Evolutionary conservation across 2,113 vertebrate species (phyloP), one percentile per base, ranked within the genome.

Genomic region (Loxodonta africana): DNA sequence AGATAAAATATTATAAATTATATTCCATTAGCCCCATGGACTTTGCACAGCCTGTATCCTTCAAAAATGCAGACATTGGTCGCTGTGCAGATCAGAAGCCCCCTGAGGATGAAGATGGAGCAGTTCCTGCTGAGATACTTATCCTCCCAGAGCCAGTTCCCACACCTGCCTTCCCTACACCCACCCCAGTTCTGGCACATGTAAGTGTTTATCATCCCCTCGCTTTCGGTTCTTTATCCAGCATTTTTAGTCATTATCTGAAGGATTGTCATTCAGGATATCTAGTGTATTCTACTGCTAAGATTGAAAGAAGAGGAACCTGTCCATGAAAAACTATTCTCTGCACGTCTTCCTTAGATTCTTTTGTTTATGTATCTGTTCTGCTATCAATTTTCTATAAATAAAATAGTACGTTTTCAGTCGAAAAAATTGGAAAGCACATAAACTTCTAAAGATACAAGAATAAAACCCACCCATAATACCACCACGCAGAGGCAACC

Each of bases 61-160:
- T 99, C 97, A 99, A 99, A 98, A 99, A 99, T 80, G 99, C 99
- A 8, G 99, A 99, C 95, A 99, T 99, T 46, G 99, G 99, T 20
- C 99, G 77, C 62, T 99, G 99, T 95, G 98, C 98, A 53, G 98
- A 89, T 98, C 97, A 77, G 97, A 97, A 44, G 89, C 96, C 83
- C 95, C 92, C 9, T 60, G 98, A 98, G 90, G 95, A 98, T 90
- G 93, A 98, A 74, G 97, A 97, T 0, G 98, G 97, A 85, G 96
- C 97, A 14, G 37, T 97, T 78, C 96, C 17, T 37, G 30, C 96
- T 71, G 95, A 98, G 96, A 91, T 95, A 46, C 5, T 97, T 8
- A 48, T 96, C 88, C 96, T 93, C 3, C 97, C 98, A 21, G 97
- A 99, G 92, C 92, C 97, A 23, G 65, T 94, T 21, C 96, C 85